These are phyloP conservation scores for Lucilia cuprina DNA, from an alignment of 1,140 invertebrate genomes.

Conservation along the genomic window DNA sequence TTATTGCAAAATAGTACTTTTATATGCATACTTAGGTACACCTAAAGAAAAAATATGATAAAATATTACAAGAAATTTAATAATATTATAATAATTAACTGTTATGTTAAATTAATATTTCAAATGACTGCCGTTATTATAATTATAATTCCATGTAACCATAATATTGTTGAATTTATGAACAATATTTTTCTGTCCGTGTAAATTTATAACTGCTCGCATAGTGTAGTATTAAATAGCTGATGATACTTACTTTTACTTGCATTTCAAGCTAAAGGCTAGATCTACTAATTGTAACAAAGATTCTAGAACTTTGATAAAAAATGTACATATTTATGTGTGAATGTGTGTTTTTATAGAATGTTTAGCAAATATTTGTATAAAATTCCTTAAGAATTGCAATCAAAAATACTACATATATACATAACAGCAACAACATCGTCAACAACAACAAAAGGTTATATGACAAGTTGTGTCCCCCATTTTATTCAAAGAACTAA, in stretches of 20 bases:
- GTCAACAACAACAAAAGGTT: not conserved
- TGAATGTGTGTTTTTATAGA: not conserved
- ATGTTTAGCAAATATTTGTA: conserved; percentile 3
- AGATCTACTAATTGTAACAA: conserved; percentile 7
- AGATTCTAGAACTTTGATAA: conserved; percentile 7
- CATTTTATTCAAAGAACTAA: not conserved
- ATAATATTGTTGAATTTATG: no score
- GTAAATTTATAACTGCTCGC: no score
- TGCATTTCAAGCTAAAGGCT: not conserved
- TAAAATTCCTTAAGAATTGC: conserved; percentile 3
- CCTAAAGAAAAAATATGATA: not conserved
- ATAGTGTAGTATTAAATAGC: no score
- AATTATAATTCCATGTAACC: no score
- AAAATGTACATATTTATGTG: not conserved
- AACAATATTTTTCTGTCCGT: no score
- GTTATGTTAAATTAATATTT: no score
- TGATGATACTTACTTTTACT: not conserved
- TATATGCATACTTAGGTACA: not conserved
- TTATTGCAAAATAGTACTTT: not conserved
- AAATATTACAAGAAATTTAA: no score
- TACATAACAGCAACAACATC: not conserved
- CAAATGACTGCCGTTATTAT: no score
- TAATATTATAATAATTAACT: no score
- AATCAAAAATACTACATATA: not conserved
- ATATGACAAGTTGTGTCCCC: not conserved